phyloP scores from a whole-genome alignment of 2,888 invertebrate species.

The Heliothis peltigera region DNA sequence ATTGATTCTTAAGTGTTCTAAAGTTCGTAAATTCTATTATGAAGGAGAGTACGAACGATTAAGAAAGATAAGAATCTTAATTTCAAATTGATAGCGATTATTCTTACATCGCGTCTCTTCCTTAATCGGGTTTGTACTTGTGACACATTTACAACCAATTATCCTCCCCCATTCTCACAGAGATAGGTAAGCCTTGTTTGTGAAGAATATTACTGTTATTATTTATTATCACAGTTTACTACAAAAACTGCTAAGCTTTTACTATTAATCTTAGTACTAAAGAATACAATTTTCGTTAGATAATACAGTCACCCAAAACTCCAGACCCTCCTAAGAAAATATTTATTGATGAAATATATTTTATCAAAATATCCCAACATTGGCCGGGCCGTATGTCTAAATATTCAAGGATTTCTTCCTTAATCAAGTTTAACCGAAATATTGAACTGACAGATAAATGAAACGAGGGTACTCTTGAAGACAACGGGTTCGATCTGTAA shows the following conservation, averaged over 20 bases:
- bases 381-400: constrained; percentile 43
- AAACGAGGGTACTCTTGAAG: constrained; percentile 74
- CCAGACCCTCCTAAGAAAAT: constrained; percentile 3
- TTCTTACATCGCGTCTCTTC: constrained; percentile 15
- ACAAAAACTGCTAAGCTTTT: not conserved
- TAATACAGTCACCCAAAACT: constrained; percentile 19
- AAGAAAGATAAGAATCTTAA: constrained; percentile 28
- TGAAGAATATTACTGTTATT: not conserved
- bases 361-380: constrained; percentile 41
- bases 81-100: constrained; percentile 32
- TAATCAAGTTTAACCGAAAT: constrained; percentile 71
- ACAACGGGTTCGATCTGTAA: constrained; percentile 69
- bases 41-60: constrained; percentile 5
- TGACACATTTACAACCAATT: constrained; percentile 18
- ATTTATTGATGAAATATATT: constrained; percentile 40
- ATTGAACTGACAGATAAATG: constrained; percentile 73
- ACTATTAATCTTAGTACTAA: not conserved
- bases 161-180: not conserved
- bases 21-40: not conserved
- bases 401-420: constrained; percentile 58
- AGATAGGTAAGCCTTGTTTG: constrained; percentile 2
- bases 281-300: constrained; percentile 15
- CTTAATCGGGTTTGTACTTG: constrained; percentile 17
- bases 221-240: not conserved
- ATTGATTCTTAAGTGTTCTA: constrained; percentile 3